Percentiles rank a stretch among this genome's conserved stretches.
phyloP scores from a whole-genome alignment of 1,140 invertebrate species.

The Watersipora subatra region DNA sequence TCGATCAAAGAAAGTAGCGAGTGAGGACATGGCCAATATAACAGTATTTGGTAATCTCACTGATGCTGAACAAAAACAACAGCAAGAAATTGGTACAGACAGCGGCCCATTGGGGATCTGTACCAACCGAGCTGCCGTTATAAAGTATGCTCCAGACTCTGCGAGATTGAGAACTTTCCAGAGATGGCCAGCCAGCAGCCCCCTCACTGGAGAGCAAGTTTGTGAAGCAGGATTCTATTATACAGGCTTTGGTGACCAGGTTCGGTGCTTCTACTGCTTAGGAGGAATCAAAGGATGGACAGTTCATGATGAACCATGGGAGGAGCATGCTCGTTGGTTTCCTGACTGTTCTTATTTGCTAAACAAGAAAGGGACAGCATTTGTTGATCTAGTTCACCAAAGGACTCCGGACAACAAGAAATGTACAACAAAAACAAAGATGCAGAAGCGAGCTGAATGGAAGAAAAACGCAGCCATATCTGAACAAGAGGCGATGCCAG shows the following conservation, averaged over 20 bases:
- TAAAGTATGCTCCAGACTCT: slow-evolving; percentile 44
- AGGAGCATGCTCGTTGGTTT: slow-evolving; percentile 74
- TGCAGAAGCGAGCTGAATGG: neutral
- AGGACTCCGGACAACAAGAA: neutral
- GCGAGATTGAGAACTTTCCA: slow-evolving; percentile 56
- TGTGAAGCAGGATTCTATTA: slow-evolving; percentile 6
- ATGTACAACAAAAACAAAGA: neutral
- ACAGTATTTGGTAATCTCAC: neutral
- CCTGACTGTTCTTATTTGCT: slow-evolving; percentile 59
- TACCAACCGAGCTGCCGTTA: slow-evolving; percentile 16
- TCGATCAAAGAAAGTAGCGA: neutral
- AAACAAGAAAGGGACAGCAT: slow-evolving; percentile 59
- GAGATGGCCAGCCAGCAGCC: slow-evolving; percentile 28
- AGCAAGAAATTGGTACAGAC: neutral
- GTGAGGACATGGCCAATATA: neutral
- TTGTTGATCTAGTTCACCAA: slow-evolving; percentile 44
- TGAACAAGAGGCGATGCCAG: neutral
- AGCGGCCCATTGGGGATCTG: slow-evolving; percentile 22
- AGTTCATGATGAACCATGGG: slow-evolving; percentile 67
- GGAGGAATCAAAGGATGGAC: slow-evolving; percentile 77
- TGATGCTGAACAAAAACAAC: neutral
- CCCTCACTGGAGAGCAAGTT: neutral
- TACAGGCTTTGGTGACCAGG: slow-evolving; percentile 58
- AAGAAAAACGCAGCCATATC: neutral
- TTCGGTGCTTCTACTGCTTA: slow-evolving; percentile 71